Base-by-base conservation (phyloP, 2,888 invertebrate genomes). In the Agrotis clavis region DNA sequence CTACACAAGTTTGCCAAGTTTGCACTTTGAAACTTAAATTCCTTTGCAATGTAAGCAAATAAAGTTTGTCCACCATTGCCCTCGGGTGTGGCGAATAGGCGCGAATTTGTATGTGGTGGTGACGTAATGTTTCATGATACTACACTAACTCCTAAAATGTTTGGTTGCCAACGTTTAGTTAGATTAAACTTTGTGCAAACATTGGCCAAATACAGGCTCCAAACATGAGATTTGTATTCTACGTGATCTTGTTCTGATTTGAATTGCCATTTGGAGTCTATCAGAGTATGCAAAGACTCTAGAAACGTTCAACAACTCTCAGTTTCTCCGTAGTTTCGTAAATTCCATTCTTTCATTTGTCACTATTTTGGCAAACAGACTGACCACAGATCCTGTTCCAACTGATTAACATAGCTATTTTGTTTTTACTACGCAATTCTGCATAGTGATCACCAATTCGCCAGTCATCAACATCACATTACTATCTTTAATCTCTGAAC, bases 351-450 rank as follows among this genome's bases (percentile, higher is more conserved):
- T 59, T 21, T 35, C 5, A 19, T 50, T 61, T 54, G 53, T 53
- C 53, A 56, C 45, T 47, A 16, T n/a, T 25, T 51, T 50, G 25
- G 48, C 45, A 41, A 66, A 50, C 9, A 9, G 54, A 59, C 74
- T 74, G 80, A 77, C 80, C 79, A 77, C 75, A 82, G 81, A 82
- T 84, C 78, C 74, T 73, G 70, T 79, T 83, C 53, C 18, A 57
- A 56, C 64, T 73, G 9, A 81, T 84, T 84, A 74, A 13, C 76
- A 85, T 85, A 83, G 71, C 54, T 57, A 85, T 74, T 74, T 81
- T 82, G 67, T 76, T 81, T 72, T 72, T 30, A 60, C 67, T 68
- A 62, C 86, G 69, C 74, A 77, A 73, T 81, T 65, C 60, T 69
- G 65, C 76, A 70, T 75, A 75, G 66, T 60, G 53, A 69, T 78